Conservation (phyloP, 2,113 vertebrate genomes). For the Channa maculata region DNA sequence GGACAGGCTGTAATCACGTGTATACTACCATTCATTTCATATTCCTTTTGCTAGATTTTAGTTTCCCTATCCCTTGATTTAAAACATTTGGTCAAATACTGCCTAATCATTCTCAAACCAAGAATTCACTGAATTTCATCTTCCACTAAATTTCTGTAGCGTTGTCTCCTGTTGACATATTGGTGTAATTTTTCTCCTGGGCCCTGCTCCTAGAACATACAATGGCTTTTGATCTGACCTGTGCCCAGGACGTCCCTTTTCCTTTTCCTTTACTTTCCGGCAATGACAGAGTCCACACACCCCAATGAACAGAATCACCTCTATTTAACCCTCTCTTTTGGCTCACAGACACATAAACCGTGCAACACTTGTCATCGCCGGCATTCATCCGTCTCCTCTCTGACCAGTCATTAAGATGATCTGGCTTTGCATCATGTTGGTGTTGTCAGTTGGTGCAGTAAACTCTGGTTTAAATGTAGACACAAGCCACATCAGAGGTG, state of each 20-base stretch:
- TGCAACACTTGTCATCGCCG: constrained; percentile 25
- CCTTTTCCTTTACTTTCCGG: constrained; percentile 75
- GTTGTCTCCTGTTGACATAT: constrained; percentile 36
- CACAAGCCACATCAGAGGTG: constrained; percentile 57
- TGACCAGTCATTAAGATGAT: constrained; percentile 53
- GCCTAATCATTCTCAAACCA: neutral
- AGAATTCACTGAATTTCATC: neutral
- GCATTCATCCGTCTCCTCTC: constrained; percentile 24
- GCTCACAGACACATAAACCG: constrained; percentile 43
- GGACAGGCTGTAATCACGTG: neutral
- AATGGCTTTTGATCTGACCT: constrained; percentile 62
- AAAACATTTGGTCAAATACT: neutral
- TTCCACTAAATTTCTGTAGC: constrained; percentile 2
- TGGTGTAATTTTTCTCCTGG: constrained; percentile 41
- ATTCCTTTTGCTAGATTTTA: neutral
- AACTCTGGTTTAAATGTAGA: constrained; percentile 34
- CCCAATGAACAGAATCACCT: constrained; percentile 56
- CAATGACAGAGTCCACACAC: constrained; percentile 56
- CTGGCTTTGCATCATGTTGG: constrained; percentile 47
- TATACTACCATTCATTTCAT: neutral
- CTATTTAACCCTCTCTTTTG: constrained; percentile 75
- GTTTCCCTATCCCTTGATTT: neutral
- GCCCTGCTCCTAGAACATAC: constrained; percentile 47
- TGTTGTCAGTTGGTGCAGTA: constrained; percentile 37
- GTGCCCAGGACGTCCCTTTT: constrained; percentile 73